phyloP scores from a whole-genome alignment of 2,888 invertebrate species.

The Ametastegia equiseti region DNA sequence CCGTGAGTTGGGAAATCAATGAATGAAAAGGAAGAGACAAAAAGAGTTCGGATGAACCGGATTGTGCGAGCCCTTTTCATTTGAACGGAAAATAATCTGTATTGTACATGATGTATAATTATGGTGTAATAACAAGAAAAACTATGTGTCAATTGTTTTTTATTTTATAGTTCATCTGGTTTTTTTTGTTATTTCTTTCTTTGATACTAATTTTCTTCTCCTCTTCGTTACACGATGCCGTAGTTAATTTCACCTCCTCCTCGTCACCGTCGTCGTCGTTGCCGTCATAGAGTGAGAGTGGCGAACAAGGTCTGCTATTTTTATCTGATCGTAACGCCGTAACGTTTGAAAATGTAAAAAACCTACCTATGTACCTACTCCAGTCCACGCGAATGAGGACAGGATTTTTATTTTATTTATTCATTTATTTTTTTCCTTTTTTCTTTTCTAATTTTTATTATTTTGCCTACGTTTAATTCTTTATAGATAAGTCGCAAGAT shows the following conservation, averaged over 20 bases:
- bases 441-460: conserved; percentile 1
- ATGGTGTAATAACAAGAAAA: no score
- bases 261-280: no score
- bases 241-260: conserved; percentile 37
- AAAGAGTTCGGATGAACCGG: no score
- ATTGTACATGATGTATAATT: no score
- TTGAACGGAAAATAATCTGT: no score
- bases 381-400: not conserved
- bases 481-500: not conserved
- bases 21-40: no score
- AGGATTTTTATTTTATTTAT: conserved; percentile 13
- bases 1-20: no score
- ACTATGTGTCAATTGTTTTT: not conserved
- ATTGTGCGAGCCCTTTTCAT: no score
- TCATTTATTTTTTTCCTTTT: conserved; percentile 39
- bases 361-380: not conserved
- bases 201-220: not conserved
- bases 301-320: conserved; percentile 37
- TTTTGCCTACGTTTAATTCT: not conserved
- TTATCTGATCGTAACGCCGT: conserved; percentile 29
- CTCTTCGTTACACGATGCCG: not conserved
- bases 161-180: not conserved
- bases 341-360: conserved; percentile 26
- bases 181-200: not conserved
- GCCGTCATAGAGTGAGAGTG: conserved; percentile 17